phyloP scores from a whole-genome alignment of 2,888 invertebrate genomes.

The Mycalesis mineus region DNA sequence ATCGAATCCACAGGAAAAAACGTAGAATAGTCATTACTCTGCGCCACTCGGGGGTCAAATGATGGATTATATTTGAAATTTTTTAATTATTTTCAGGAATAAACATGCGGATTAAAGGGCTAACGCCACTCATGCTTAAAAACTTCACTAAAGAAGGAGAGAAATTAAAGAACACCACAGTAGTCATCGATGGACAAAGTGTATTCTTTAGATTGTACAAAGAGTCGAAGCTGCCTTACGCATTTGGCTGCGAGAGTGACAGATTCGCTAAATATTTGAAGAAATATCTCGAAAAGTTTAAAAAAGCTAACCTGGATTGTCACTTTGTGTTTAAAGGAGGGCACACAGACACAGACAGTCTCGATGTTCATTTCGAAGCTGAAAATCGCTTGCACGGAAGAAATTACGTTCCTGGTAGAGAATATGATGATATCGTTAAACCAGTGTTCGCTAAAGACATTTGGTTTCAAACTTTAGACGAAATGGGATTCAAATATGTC shows the following conservation, averaged over 20 bases:
- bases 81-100: neutral
- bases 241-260: slow-evolving; percentile 42
- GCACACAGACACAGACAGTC: slow-evolving; percentile 28
- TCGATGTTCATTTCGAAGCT: slow-evolving; percentile 12
- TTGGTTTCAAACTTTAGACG: slow-evolving; percentile 38
- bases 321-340: slow-evolving; percentile 45
- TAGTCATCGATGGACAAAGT: slow-evolving; percentile 47
- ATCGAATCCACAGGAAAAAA: too few species aligned
- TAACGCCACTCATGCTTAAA: slow-evolving; percentile 4
- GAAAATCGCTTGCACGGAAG: neutral
- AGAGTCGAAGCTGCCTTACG: slow-evolving; percentile 26
- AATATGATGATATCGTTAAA: neutral
- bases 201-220: slow-evolving; percentile 37
- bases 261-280: slow-evolving; percentile 36
- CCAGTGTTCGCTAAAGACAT: slow-evolving; percentile 38
- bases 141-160: neutral
- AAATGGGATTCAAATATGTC: slow-evolving; percentile 38
- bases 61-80: too few species aligned
- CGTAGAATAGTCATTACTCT: too few species aligned
- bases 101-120: slow-evolving; percentile 27
- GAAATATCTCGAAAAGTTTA: slow-evolving; percentile 35
- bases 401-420: neutral
- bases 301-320: slow-evolving; percentile 40
- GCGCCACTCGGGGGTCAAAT: too few species aligned
- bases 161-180: slow-evolving; percentile 33